Evolutionary conservation across 2,797 vertebrate genomes (phyloP).

Genomic region (Bradypodion pumilum): DNA sequence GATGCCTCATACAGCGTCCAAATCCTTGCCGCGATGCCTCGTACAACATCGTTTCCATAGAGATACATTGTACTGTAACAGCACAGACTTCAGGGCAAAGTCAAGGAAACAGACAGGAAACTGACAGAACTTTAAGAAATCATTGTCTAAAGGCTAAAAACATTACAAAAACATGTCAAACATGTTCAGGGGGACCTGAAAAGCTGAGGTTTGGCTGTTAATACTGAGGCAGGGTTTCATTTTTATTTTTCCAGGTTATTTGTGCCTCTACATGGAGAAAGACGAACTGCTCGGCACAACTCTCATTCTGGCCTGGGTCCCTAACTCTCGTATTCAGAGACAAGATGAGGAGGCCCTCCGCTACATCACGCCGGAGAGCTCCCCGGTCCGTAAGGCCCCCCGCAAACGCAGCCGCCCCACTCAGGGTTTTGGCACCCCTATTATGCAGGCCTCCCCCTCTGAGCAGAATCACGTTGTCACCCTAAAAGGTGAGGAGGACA

Average conservation of each 20-base stretch:
- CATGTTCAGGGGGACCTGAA: background rate
- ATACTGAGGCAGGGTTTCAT: slow-evolving; percentile 14
- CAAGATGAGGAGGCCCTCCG: slow-evolving; percentile 96
- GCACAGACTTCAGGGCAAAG: no score
- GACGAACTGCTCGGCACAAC: slow-evolving; percentile 92
- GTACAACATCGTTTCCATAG: no score
- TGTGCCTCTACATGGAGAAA: slow-evolving; percentile 95
- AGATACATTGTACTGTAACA: no score
- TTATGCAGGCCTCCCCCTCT: slow-evolving; percentile 44
- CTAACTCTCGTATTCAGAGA: slow-evolving; percentile 93
- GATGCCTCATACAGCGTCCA: no score
- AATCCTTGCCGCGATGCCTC: no score
- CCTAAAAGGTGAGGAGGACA: slow-evolving; percentile 55
- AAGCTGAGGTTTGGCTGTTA: background rate
- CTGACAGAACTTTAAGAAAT: no score
- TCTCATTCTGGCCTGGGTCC: slow-evolving; percentile 96
- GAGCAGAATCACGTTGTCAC: slow-evolving; percentile 45
- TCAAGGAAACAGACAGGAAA: no score
- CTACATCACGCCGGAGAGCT: slow-evolving; percentile 94
- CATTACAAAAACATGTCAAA: no score
- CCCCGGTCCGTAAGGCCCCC: slow-evolving; percentile 86
- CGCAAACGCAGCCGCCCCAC: slow-evolving; percentile 76
- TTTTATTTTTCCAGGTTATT: slow-evolving; percentile 87
- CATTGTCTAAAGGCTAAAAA: no score
- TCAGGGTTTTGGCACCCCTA: slow-evolving; percentile 49